Evolutionary conservation across 2,797 vertebrate genomes (phyloP).

Genomic region (Heterohyrax brucei): DNA sequence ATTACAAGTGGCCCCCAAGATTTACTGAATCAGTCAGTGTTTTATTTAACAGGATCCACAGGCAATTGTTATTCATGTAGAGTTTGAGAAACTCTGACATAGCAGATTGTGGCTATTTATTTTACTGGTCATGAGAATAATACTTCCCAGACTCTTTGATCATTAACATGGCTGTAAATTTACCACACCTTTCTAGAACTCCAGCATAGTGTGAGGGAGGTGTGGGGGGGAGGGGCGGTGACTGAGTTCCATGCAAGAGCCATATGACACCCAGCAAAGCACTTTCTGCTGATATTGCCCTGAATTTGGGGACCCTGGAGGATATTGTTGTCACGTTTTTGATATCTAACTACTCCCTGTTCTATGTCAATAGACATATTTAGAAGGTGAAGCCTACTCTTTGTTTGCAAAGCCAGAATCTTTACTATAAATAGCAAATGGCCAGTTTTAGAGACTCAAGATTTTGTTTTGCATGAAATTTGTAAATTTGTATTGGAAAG

Average conservation of each 20-base stretch:
- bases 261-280: not conserved
- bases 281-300: not conserved
- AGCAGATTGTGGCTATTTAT: slow-evolving; percentile 55
- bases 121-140: not conserved
- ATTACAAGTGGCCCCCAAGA: not conserved
- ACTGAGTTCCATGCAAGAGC: slow-evolving; percentile 29
- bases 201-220: slow-evolving; percentile 3
- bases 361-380: not conserved
- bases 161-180: slow-evolving; percentile 37
- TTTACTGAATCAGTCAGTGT: slow-evolving; percentile 30
- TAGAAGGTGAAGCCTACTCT: not conserved
- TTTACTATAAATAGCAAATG: slow-evolving; percentile 63
- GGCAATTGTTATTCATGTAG: slow-evolving; percentile 48
- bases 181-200: slow-evolving; percentile 55
- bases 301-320: not conserved
- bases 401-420: slow-evolving; percentile 28
- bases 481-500: slow-evolving; percentile 9
- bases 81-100: slow-evolving; percentile 32
- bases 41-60: slow-evolving; percentile 69
- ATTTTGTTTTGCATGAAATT: slow-evolving; percentile 22
- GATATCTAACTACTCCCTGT: not conserved
- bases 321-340: slow-evolving; percentile 6
- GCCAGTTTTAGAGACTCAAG: slow-evolving; percentile 48
- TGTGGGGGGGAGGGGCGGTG: slow-evolving; percentile 5
- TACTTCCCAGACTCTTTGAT: slow-evolving; percentile 32